Base-by-base conservation (phyloP, 2,797 vertebrate species). In the Dromococcyx pavoninus region DNA sequence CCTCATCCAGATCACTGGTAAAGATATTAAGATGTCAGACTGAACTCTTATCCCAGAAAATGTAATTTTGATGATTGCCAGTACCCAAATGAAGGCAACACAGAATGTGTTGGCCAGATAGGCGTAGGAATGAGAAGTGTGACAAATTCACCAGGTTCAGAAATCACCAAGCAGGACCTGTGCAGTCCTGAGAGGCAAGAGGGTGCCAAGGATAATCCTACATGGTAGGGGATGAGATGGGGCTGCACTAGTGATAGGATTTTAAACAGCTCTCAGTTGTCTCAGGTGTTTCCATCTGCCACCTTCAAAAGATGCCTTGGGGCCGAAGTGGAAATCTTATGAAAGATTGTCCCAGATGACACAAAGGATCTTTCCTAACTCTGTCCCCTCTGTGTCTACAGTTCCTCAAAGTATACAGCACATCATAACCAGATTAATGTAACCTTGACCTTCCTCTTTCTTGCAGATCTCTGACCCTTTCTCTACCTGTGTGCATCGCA, bases 241-340 rank as follows among this genome's bases (percentile, higher is more conserved):
- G 46, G 35, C 62, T 89, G 33, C 1, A 2, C 8, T 83, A 57
- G 53, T 69, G 70, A 51, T 11, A 11, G 79, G 81, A 56, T 89
- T 92, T 92, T 78, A 82, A 89, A 46, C 54, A 94, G 62, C 32
- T 64, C 81, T 91, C 76, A 23, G 27, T 82, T 79, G 54, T 70
- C 85, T 83, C 91, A 85, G 94, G 81, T 75, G 18, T 75, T 95
- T 95, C 95, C 92, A 95, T 95, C 91, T 95, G 92, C 86, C 77
- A 71, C 80, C 71, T 93, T 70, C 84, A 65, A 73, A 62, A 89
- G 82, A 58, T 66, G 91, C 91, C 85, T 88, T 23, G 66, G 71
- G 85, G 84, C 78, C 78, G n/a, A 19, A 69, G 50, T 32, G 53
- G 21, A 88, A 84, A 33, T 82, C 71, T 2, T 61, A 24, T 6